Base-by-base conservation (phyloP, 2,888 invertebrate genomes). In the Timandra comae region DNA sequence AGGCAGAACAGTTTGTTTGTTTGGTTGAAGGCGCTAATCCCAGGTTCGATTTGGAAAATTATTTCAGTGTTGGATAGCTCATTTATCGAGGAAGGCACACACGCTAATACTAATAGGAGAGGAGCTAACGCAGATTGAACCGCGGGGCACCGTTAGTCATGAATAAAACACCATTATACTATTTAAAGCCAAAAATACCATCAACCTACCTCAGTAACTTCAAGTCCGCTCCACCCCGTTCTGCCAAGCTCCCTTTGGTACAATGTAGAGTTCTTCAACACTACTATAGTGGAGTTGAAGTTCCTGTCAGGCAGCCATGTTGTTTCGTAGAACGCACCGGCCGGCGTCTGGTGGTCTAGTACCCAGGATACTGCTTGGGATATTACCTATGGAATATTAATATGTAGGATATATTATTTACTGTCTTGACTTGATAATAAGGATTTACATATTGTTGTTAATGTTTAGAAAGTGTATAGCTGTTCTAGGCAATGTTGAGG, bases 241-340 rank as follows among this genome's bases (percentile, higher is more conserved):
- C 56, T 52, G 1, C 48, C 46, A 13, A 94, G 91, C 5, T 95
- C 91, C 50, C 95, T 94, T 12, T 91, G 79, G 45, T 91, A 89
- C 6, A 82, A 70, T 6, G 89, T 42, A 42, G 66, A 66, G 54
- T 67, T 62, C 35, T 61, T 55, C 10, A 49, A 78, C 68, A 90
- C 89, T 33, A 84, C 79, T 11, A 91, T 72, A 0, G 93, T 89
- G 28, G 90, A 89, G 79, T 96, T 96, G 81, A 95, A 91, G 77
- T 97, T 97, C 10, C 97, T 87, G 80, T 97, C 95, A 0, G 96
- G 94, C 32, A 92, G 72, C 93, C 94, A 94, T 0, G 93, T 92
- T 19, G 92, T 89, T 70, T 97, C 97, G 73, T 93, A 94, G 84
- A 98, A 98, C 0, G 95, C 91, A 1, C 98, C 98, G 11, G 93